These are phyloP conservation scores for Donacobius atricapilla DNA, from an alignment of 2,113 vertebrate species.

Conservation along the genomic window DNA sequence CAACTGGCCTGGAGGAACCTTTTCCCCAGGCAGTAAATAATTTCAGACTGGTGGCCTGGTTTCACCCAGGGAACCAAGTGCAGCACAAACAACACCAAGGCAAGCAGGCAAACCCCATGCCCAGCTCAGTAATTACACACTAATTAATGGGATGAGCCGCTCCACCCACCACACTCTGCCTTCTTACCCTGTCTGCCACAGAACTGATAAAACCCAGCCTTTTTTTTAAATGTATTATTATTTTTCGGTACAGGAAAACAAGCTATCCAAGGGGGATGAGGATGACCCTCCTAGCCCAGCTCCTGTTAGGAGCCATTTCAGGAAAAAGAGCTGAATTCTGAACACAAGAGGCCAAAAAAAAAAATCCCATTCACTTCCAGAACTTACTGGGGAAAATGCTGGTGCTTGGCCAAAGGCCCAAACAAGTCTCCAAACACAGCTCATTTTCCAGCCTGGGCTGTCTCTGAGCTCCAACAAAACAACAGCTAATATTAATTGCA, in stretches of 20 bases:
- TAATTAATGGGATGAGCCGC: background rate
- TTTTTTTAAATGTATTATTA: background rate
- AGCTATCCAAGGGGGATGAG: background rate
- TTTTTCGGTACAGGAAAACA: background rate
- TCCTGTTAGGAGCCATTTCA: background rate
- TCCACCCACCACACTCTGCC: background rate
- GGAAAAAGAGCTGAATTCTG: background rate
- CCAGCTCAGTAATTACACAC: background rate
- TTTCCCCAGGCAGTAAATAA: slow-evolving; percentile 9
- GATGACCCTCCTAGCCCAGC: background rate
- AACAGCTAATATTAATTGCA: background rate
- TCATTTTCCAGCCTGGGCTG: background rate
- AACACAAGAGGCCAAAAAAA: background rate
- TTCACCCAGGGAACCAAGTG: background rate
- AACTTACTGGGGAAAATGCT: background rate
- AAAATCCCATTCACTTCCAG: background rate
- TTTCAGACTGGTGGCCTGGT: background rate
- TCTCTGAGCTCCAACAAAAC: background rate
- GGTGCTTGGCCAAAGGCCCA: background rate
- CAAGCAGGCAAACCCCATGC: background rate
- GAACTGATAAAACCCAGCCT: background rate
- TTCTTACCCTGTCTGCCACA: background rate
- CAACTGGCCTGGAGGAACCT: slow-evolving; percentile 12
- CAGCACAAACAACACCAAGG: background rate
- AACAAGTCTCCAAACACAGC: background rate